Evolutionary conservation across 2,113 vertebrate genomes (phyloP), one percentile per base, ranked within the genome.

Genomic region (Nothocercus nigrocapillus): DNA sequence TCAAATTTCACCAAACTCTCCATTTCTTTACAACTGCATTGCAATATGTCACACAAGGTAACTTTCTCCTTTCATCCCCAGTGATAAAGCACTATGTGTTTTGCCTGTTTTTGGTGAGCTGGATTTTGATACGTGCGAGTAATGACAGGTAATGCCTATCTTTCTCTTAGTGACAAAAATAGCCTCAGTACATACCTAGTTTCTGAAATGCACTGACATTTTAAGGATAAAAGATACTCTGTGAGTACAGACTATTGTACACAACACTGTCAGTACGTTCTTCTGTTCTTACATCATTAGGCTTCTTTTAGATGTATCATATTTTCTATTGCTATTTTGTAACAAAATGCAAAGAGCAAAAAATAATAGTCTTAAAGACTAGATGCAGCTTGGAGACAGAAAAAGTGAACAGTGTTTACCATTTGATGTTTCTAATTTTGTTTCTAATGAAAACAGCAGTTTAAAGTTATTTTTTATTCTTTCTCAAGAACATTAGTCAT

Each of bases 341-440:
- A 42, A 85, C 54, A 81, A 84, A 88, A 82, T 13, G 13, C 40
- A 92, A 42, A 9, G 13, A 88, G 36, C 17, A 85, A 95, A 93
- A 77, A 16, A 61, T 14, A 34, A 38, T 44, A 62, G 24, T 69
- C 30, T 36, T 91, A n/a, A 85, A 69, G 49, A 76, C n/a, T 53
- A 73, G 34, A 51, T 15, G 13, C 28, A 58, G 45, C 62, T 84
- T 84, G n/a, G 28, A 56, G 54, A 30, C 70, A 82, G 49, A 93
- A 94, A 68, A 38, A 78, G 75, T 63, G 79, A 73, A 72, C 74
- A 75, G 47, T 34, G 66, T 4, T 73, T 64, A 86, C 1, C 58
- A 64, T 25, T 12, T 38, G 28, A 79, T 64, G 11, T 38, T 76
- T 87, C 38, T 14, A 91, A 54, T n/a, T 82, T 72, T 45, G 38